A percentile compares a stretch with the other conserved stretches of the same genome.
These are phyloP conservation scores for Tor tambroides DNA, from an alignment of 2,113 vertebrate species.

Conservation along the genomic window DNA sequence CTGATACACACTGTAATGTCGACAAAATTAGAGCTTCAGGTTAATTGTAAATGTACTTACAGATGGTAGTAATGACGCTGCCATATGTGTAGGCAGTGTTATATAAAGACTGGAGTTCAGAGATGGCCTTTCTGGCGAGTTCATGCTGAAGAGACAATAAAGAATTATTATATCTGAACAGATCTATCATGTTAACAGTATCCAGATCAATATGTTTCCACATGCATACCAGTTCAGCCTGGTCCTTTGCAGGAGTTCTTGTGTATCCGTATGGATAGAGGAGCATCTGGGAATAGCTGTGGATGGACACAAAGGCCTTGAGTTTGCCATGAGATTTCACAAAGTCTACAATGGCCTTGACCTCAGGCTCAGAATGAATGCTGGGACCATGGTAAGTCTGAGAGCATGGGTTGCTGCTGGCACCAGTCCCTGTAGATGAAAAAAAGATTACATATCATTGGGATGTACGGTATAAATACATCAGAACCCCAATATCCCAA, in stretches of 20 bases:
- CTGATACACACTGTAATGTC: not conserved
- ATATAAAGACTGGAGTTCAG: constrained; percentile 81
- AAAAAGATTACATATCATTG: not conserved
- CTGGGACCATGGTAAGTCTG: constrained; percentile 83
- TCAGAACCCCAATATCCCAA: not conserved
- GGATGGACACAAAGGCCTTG: constrained; percentile 93
- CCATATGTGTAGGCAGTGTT: constrained; percentile 84
- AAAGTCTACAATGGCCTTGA: constrained; percentile 93
- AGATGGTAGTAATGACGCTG: constrained; percentile 90
- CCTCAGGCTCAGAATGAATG: constrained; percentile 86
- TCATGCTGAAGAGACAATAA: constrained; percentile 72
- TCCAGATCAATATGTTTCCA: not conserved
- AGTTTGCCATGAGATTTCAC: constrained; percentile 84
- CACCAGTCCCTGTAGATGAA: constrained; percentile 73
- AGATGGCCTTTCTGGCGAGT: constrained; percentile 79
- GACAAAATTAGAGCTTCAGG: not conserved
- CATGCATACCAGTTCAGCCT: constrained; percentile 81
- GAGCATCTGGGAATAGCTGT: constrained; percentile 96
- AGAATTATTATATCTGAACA: not conserved
- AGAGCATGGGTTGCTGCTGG: constrained; percentile 83
- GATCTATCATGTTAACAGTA: not conserved
- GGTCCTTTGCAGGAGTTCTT: constrained; percentile 56
- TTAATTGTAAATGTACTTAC: constrained; percentile 75
- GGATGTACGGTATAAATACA: not conserved
- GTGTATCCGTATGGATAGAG: constrained; percentile 92